Percentiles rank a stretch among this genome's conserved stretches.
Conservation (phyloP, 2,888 invertebrate species). For the Chamaedrilus cognettii region DNA sequence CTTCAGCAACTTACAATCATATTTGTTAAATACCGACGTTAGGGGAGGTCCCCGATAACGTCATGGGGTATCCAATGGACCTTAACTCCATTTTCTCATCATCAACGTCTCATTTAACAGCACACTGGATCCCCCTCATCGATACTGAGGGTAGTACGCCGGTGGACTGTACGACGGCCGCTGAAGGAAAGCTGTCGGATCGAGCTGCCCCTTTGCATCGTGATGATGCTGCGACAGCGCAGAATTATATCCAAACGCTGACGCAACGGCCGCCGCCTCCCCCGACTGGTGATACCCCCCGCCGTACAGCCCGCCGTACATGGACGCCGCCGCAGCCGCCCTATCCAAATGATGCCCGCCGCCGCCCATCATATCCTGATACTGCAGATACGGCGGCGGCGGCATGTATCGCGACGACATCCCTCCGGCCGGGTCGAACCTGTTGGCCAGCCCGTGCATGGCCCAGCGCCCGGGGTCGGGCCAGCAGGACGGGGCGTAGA, state of each 20-base stretch:
- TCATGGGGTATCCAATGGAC: no score
- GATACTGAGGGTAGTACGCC: constrained; percentile 18
- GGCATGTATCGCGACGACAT: constrained; percentile 3
- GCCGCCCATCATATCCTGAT: constrained; percentile 6
- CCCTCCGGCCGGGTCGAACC: constrained; percentile 4
- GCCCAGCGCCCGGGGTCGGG: constrained; percentile 13
- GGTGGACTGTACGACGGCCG: constrained; percentile 15
- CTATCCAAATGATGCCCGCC: constrained; percentile 6
- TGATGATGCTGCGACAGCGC: constrained; percentile 10
- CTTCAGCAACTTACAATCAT: no score
- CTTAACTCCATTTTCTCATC: no score
- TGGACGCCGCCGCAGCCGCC: not conserved
- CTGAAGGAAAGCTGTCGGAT: constrained; percentile 11
- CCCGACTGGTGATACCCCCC: not conserved
- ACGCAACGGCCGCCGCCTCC: constrained; percentile 13
- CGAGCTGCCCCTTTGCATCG: constrained; percentile 15
- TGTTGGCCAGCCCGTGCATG: constrained; percentile 17
- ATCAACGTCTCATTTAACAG: no score
- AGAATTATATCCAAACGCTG: constrained; percentile 17
- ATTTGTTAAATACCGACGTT: no score
- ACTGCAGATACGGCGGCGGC: constrained; percentile 18
- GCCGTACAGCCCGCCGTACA: constrained; percentile 4
- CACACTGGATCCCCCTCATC: no score
- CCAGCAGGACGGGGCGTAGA: constrained; percentile 8
- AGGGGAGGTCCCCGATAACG: no score